Conservation (phyloP, 2,888 invertebrate species). For the Mythimna ferrago region DNA sequence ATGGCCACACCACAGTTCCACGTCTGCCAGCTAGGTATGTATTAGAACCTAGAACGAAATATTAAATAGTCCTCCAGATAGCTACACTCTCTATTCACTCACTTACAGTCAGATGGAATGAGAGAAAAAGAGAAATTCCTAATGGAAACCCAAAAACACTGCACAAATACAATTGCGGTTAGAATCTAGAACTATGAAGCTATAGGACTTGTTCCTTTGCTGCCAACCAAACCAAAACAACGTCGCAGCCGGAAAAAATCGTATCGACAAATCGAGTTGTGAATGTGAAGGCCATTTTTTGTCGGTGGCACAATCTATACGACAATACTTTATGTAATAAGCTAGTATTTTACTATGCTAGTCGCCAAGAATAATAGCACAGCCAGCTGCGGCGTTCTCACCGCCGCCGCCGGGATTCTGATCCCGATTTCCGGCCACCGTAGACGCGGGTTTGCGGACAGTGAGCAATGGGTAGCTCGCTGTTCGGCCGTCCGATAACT, state of each 20-base stretch:
- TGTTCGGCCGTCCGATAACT: no score
- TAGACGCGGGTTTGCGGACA: no score
- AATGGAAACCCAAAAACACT: no score
- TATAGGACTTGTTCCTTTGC: background rate
- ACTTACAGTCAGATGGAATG: background rate
- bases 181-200: background rate
- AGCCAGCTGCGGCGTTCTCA: no score
- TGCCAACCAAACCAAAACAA: background rate
- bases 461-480: no score
- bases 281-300: constrained; percentile 32
- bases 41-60: background rate
- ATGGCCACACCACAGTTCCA: constrained; percentile 65
- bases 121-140: no score
- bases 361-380: background rate
- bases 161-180: no score
- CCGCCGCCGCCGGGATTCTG: no score
- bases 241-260: constrained; percentile 6
- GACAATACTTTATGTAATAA: background rate
- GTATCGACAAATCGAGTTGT: constrained; percentile 1
- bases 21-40: constrained; percentile 71
- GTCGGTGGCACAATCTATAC: background rate
- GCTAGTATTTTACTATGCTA: background rate
- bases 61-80: background rate
- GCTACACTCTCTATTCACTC: background rate
- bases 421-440: no score